Percentiles rank a stretch among this genome's conserved stretches.
Evolutionary conservation across 2,888 invertebrate species (phyloP).

Genomic region (Monochamus alternatus): DNA sequence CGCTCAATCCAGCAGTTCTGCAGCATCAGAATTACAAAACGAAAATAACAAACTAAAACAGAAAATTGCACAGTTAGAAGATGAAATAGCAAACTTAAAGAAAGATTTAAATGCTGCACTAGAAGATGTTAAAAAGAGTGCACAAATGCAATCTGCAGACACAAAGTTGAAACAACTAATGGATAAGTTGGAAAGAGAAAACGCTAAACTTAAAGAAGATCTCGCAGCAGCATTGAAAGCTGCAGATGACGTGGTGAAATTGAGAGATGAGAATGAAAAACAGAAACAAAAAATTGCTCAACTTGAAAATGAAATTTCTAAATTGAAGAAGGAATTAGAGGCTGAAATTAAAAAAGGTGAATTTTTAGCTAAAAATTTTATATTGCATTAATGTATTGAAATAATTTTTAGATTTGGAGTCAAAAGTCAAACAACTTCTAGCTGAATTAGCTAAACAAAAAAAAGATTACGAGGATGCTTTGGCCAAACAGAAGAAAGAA

Average conservation of each 20-base stretch:
- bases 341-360: slow-evolving; percentile 12
- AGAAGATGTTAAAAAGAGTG: slow-evolving; percentile 44
- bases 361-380: too few species aligned
- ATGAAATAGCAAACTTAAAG: slow-evolving; percentile 47
- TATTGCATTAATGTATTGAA: not conserved
- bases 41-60: slow-evolving; percentile 53
- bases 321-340: slow-evolving; percentile 45
- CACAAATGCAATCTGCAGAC: slow-evolving; percentile 41
- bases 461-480: slow-evolving; percentile 7
- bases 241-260: slow-evolving; percentile 30
- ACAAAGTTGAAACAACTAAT: slow-evolving; percentile 48
- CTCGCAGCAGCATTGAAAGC: slow-evolving; percentile 32
- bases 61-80: slow-evolving; percentile 48
- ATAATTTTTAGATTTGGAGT: slow-evolving; percentile 2
- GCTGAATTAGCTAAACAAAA: slow-evolving; percentile 1
- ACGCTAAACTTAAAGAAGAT: slow-evolving; percentile 27
- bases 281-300: slow-evolving; percentile 49
- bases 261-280: slow-evolving; percentile 53
- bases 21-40: not conserved
- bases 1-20: slow-evolving; percentile 31
- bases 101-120: slow-evolving; percentile 44
- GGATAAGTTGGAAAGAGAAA: slow-evolving; percentile 51
- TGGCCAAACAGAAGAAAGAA: not conserved
- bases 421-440: not conserved
- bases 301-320: slow-evolving; percentile 50